A percentile compares a stretch with the other conserved stretches of the same genome.
These are phyloP conservation scores for Serilophus lunatus DNA, from an alignment of 2,113 vertebrate species.

Conservation along the genomic window DNA sequence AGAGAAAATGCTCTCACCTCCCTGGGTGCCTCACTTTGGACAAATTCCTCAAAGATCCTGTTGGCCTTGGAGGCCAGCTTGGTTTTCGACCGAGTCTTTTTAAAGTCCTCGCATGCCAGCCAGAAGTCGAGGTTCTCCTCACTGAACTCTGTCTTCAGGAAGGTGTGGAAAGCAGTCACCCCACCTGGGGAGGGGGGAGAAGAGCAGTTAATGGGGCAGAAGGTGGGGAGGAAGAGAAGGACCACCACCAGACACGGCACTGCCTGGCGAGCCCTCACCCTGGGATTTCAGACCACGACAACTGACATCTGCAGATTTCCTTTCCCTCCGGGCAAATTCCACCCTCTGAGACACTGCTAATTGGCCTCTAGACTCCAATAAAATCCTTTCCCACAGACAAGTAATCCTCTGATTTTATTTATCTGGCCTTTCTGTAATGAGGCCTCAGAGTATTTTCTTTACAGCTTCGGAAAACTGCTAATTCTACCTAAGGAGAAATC, in stretches of 20 bases:
- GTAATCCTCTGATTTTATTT: conserved; percentile 43
- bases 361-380: conserved; percentile 48
- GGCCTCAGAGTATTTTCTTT: conserved; percentile 40
- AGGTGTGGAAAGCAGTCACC: conserved; percentile 86
- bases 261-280: fast-evolving
- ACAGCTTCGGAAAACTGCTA: conserved; percentile 28
- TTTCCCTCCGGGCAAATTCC: conserved; percentile 30
- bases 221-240: not conserved
- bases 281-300: not conserved
- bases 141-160: conserved; percentile 92
- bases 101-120: conserved; percentile 93
- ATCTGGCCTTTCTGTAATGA: conserved; percentile 55
- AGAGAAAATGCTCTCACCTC: conserved; percentile 78
- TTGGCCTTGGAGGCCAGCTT: conserved; percentile 85
- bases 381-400: conserved; percentile 62
- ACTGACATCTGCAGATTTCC: conserved; percentile 19
- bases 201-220: not conserved
- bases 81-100: conserved; percentile 75
- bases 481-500: conserved; percentile 17
- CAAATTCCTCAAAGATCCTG: conserved; percentile 91
- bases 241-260: not conserved
- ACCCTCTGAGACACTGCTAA: conserved; percentile 10
- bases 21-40: conserved; percentile 84
- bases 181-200: conserved; percentile 76
- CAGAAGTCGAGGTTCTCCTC: conserved; percentile 98